Percentiles rank a stretch among this genome's conserved stretches.
These are phyloP conservation scores for Mystacornis crossleyi DNA, from an alignment of 2,113 vertebrate species.

Conservation along the genomic window DNA sequence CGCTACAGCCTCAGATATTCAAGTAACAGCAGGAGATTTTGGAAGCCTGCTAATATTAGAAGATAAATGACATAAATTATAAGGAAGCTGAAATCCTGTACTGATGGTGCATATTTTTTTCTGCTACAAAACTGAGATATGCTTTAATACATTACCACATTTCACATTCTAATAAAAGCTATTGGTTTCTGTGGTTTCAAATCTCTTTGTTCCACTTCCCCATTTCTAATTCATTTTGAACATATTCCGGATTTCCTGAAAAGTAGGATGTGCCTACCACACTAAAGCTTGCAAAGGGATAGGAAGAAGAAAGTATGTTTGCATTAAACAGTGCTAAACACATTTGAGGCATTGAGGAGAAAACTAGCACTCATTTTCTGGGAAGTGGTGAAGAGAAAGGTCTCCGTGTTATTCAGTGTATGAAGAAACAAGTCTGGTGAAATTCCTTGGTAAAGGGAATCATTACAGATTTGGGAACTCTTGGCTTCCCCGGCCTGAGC, in stretches of 20 bases:
- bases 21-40: not conserved
- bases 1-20: not conserved
- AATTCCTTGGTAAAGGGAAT: not conserved
- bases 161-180: constrained; percentile 10
- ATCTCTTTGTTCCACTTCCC: constrained; percentile 14
- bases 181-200: constrained; percentile 21
- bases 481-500: not conserved
- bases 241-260: not conserved
- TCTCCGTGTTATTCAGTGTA: not conserved
- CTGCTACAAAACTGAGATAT: not conserved
- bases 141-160: not conserved
- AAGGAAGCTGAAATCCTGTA: not conserved
- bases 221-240: not conserved
- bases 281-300: not conserved
- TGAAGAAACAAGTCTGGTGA: not conserved
- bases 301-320: not conserved
- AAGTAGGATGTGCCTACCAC: not conserved
- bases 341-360: not conserved
- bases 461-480: not conserved
- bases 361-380: not conserved
- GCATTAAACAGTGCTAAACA: not conserved
- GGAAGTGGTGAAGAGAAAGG: not conserved
- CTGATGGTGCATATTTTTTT: not conserved
- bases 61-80: constrained; percentile 28
- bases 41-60: constrained; percentile 19